These are phyloP conservation scores for Ceratotherium simum DNA, from an alignment of 2,113 vertebrate species.

Conservation along the genomic window DNA sequence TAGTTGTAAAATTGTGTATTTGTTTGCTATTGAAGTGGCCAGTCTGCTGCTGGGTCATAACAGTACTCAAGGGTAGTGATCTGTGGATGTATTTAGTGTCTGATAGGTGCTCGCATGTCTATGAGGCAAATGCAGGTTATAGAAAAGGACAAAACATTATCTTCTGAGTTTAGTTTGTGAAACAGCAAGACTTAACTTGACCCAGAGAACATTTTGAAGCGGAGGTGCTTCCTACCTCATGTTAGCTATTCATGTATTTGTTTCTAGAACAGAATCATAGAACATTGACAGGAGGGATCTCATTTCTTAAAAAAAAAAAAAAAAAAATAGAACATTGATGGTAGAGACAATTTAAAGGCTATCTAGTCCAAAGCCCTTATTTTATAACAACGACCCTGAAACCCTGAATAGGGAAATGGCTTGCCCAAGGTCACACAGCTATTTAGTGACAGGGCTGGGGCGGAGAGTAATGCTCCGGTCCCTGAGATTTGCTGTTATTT, in stretches of 20 bases:
- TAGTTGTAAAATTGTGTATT: not conserved
- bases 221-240: not conserved
- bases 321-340: not conserved
- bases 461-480: not conserved
- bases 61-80: not conserved
- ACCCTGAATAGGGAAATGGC: not conserved
- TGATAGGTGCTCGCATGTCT: fast-evolving
- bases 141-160: not conserved
- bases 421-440: not conserved
- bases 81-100: not conserved
- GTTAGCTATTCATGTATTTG: not conserved
- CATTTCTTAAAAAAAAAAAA: not conserved
- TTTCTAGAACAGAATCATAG: not conserved
- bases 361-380: not conserved
- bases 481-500: conserved; percentile 54
- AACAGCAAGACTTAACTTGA: not conserved
- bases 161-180: not conserved
- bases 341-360: not conserved
- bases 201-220: not conserved
- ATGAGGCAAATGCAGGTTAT: not conserved
- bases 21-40: not conserved
- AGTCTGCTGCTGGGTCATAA: not conserved
- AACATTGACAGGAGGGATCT: not conserved
- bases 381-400: not conserved
- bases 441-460: not conserved